Evolutionary conservation across 2,113 vertebrate genomes (phyloP).

Genomic region (Myiozetetes cayanensis): DNA sequence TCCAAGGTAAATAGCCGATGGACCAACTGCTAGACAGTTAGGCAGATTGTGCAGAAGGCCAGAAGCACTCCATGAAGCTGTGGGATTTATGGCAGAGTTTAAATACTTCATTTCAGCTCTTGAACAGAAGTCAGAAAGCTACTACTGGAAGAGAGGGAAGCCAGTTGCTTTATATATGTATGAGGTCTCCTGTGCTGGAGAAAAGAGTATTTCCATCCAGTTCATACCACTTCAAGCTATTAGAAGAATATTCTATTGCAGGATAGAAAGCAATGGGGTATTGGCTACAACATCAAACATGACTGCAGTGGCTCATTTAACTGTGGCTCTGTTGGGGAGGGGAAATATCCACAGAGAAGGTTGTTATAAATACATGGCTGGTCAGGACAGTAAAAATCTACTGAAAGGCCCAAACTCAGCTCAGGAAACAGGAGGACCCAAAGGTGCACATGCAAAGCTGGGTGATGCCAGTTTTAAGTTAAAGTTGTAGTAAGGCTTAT

Average conservation of each 20-base stretch:
- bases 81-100: background rate
- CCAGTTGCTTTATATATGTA: background rate
- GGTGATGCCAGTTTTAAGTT: background rate
- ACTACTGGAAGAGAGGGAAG: background rate
- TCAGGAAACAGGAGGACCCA: background rate
- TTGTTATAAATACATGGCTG: background rate
- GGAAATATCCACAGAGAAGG: background rate
- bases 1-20: conserved; percentile 54
- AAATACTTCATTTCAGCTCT: background rate
- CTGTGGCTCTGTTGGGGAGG: background rate
- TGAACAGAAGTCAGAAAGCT: background rate
- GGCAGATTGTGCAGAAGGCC: conserved; percentile 5
- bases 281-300: background rate
- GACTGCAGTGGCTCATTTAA: background rate
- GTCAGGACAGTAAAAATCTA: background rate
- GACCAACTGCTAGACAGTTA: conserved; percentile 39
- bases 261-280: background rate
- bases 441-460: background rate
- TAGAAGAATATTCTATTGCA: background rate
- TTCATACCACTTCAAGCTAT: background rate
- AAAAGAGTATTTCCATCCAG: background rate
- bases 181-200: background rate
- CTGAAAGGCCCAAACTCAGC: background rate
- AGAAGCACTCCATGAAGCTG: background rate
- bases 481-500: background rate